phyloP scores from a whole-genome alignment of 2,797 vertebrate genomes.

The Philypnodon macrostomus region DNA sequence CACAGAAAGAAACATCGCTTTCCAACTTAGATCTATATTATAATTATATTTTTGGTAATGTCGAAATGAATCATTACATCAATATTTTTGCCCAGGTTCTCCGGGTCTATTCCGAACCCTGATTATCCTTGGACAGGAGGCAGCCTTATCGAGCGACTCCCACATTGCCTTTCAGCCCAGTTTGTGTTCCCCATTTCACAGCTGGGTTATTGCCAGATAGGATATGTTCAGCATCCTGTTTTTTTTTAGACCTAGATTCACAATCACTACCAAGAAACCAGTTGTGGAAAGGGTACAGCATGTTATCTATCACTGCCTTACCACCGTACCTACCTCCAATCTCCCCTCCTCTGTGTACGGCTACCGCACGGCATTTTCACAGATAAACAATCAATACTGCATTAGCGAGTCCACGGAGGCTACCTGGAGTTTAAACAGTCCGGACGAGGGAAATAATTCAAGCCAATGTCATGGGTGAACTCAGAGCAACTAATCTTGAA shows the following conservation, averaged over 20 bases:
- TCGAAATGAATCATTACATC: too few species aligned
- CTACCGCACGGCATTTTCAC: conserved; percentile 54
- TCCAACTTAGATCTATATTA: too few species aligned
- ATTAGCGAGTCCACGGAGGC: conserved; percentile 57
- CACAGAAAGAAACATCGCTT: too few species aligned
- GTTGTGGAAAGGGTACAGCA: conserved; percentile 48
- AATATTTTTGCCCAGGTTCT: too few species aligned
- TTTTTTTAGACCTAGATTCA: conserved; percentile 50
- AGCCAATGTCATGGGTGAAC: conserved; percentile 51
- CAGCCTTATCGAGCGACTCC: conserved; percentile 62
- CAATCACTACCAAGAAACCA: conserved; percentile 39
- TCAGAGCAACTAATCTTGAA: conserved; percentile 44
- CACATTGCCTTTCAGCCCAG: conserved; percentile 58
- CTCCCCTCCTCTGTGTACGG: conserved; percentile 10
- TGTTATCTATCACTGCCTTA: conserved; percentile 58
- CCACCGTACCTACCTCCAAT: conserved; percentile 29
- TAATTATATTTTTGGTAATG: too few species aligned
- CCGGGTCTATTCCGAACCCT: too few species aligned
- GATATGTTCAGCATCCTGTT: conserved; percentile 37
- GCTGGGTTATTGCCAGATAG: conserved; percentile 62
- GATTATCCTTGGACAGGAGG: conserved; percentile 47
- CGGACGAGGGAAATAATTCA: conserved; percentile 54
- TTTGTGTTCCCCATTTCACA: conserved; percentile 73
- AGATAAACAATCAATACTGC: conserved; percentile 75
- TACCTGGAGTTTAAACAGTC: conserved; percentile 50